A percentile compares a stretch with the other conserved stretches of the same genome.
These are phyloP conservation scores for Myrmecobius fasciatus DNA, from an alignment of 2,113 vertebrate species.

Conservation along the genomic window DNA sequence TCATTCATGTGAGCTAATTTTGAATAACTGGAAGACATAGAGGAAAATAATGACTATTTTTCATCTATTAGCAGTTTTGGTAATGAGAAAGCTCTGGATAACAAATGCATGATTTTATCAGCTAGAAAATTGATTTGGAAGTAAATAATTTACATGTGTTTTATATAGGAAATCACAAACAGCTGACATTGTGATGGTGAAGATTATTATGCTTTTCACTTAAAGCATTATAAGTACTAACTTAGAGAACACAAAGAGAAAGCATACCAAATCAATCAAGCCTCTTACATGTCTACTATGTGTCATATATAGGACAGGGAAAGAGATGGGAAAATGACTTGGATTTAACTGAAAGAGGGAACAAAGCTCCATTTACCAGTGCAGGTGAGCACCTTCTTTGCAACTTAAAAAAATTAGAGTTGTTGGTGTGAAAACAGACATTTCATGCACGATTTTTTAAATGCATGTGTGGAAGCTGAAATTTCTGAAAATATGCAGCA, in stretches of 20 bases:
- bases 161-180: neutral
- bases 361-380: neutral
- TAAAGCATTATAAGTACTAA: neutral
- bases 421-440: neutral
- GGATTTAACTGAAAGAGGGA: neutral
- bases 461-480: neutral
- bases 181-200: neutral
- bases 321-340: no score
- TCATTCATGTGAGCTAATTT: neutral
- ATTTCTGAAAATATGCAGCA: neutral
- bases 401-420: neutral
- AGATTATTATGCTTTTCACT: neutral
- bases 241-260: neutral
- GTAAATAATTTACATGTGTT: neutral
- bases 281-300: neutral
- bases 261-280: neutral
- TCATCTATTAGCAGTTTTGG: neutral
- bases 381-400: neutral
- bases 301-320: neutral
- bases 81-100: neutral
- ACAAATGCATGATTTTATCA: constrained; percentile 5
- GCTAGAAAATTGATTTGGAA: neutral
- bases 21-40: neutral
- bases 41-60: neutral
- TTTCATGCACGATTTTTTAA: neutral